Base-by-base conservation (phyloP, 2,113 vertebrate species). In the Macquaria ambigua region DNA sequence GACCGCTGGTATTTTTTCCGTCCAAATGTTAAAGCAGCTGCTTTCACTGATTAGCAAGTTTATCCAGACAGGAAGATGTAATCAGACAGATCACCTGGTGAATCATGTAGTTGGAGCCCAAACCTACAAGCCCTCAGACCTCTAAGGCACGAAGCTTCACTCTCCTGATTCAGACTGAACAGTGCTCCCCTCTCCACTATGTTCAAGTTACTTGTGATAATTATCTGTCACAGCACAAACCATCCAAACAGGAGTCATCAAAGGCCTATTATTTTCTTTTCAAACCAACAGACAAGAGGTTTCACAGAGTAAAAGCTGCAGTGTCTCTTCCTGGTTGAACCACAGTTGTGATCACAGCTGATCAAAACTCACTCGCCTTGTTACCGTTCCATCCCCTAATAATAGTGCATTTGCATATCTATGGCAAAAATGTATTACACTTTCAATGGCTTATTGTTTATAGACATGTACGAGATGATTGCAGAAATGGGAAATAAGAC, bases 401-500 rank as follows among this genome's bases (percentile, higher is more conserved):
- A 94, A 93, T 75, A 59, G 74, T 1, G 16, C 81, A 94, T 95
- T 95, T 95, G 92, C 93, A 95, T 95, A 93, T 92, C 83, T 90
- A 87, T 94, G 83, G 88, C 76, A 83, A 88, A 90, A 91, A 92
- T 53, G 73, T 71, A 87, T 90, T 83, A 87, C 68, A 69, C 69
- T 86, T 73, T 90, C 86, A 90, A 87, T 85, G 74, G 90, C 68
- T 78, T 85, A 92, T 95, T 92, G 89, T 94, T 95, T 93, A 78
- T 87, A 83, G 85, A 89, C 88, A 85, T 91, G 86, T 85, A 83
- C 6, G 53, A 85, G 90, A 88, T 91, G 87, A 94, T 82, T 92
- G 85, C 74, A 83, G 88, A 79, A 88, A 94, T 86, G 75, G 84
- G 84, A 90, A 89, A 89, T 85, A 89, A 92, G 81, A 89, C 84